These are phyloP conservation scores for Nyctalus aviator DNA, from an alignment of 2,797 vertebrate species.

Conservation along the genomic window DNA sequence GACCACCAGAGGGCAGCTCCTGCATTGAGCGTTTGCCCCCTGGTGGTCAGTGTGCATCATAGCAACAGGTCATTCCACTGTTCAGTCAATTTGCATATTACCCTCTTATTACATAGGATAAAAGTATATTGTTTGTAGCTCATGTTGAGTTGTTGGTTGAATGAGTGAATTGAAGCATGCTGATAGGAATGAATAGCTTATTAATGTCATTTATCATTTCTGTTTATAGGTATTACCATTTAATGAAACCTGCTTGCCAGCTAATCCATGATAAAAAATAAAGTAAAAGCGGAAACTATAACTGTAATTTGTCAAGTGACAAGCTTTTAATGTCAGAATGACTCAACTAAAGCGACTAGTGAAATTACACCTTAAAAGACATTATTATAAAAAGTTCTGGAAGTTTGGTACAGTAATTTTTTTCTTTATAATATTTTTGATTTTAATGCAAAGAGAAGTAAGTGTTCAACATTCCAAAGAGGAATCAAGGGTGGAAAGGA, in stretches of 20 bases:
- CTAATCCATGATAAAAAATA: constrained; percentile 81
- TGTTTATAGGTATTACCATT: constrained; percentile 84
- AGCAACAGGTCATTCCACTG: too few species aligned
- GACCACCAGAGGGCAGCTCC: too few species aligned
- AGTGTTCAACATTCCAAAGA: constrained; percentile 91
- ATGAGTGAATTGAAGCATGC: constrained; percentile 37
- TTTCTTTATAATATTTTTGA: constrained; percentile 94
- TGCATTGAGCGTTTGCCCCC: too few species aligned
- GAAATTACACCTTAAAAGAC: constrained; percentile 91
- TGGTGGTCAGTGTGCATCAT: too few species aligned
- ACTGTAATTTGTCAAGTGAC: constrained; percentile 66
- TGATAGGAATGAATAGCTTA: constrained; percentile 50
- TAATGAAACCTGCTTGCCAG: constrained; percentile 80
- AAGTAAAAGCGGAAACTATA: constrained; percentile 64
- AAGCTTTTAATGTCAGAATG: constrained; percentile 89
- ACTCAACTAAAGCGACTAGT: constrained; percentile 90
- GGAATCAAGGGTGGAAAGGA: constrained; percentile 92
- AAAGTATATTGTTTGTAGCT: constrained; percentile 28
- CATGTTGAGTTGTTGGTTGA: constrained; percentile 20
- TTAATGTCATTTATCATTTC: constrained; percentile 73
- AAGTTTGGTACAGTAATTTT: constrained; percentile 92
- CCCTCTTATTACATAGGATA: background rate
- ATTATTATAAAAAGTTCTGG: constrained; percentile 93
- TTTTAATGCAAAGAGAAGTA: constrained; percentile 98
- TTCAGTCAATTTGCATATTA: too few species aligned